These are phyloP conservation scores for Parus major DNA, from an alignment of 2,113 vertebrate genomes.

Conservation along the genomic window DNA sequence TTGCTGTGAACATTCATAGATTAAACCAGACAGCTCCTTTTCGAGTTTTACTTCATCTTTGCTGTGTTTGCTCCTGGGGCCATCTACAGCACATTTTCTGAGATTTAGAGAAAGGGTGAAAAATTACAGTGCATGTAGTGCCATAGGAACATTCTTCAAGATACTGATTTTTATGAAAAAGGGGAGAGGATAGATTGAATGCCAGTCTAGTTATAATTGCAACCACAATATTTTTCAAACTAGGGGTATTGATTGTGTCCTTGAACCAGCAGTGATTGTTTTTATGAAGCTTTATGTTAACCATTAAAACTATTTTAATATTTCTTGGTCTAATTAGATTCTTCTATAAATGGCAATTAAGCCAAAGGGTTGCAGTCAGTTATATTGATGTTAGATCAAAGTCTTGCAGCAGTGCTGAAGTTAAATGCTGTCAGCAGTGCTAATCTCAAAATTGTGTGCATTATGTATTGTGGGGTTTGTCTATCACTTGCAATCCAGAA, in stretches of 20 bases:
- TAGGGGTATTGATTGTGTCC: slow-evolving; percentile 41
- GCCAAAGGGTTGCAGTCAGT: slow-evolving; percentile 14
- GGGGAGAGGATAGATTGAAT: slow-evolving; percentile 34
- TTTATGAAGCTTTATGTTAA: slow-evolving; percentile 36
- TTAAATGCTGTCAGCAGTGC: slow-evolving; percentile 6
- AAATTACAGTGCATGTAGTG: slow-evolving; percentile 52
- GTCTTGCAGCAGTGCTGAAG: background rate
- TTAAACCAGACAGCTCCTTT: slow-evolving; percentile 68
- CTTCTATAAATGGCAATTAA: slow-evolving; percentile 33
- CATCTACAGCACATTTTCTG: slow-evolving; percentile 52
- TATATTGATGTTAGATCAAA: slow-evolving; percentile 42
- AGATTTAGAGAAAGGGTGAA: slow-evolving; percentile 68
- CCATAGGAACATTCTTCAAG: slow-evolving; percentile 59
- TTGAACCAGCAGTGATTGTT: slow-evolving; percentile 32
- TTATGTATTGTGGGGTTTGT: background rate
- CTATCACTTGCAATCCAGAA: background rate
- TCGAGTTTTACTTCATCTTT: slow-evolving; percentile 67
- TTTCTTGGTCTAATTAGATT: slow-evolving; percentile 48
- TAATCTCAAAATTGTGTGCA: background rate
- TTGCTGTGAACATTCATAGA: slow-evolving; percentile 67
- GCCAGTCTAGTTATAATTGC: slow-evolving; percentile 31
- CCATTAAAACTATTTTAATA: slow-evolving; percentile 52
- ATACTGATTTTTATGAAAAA: slow-evolving; percentile 52
- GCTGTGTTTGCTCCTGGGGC: slow-evolving; percentile 69
- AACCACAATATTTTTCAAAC: slow-evolving; percentile 40